Conservation (phyloP, 2,113 vertebrate species). For the Nothobranchius furzeri region DNA sequence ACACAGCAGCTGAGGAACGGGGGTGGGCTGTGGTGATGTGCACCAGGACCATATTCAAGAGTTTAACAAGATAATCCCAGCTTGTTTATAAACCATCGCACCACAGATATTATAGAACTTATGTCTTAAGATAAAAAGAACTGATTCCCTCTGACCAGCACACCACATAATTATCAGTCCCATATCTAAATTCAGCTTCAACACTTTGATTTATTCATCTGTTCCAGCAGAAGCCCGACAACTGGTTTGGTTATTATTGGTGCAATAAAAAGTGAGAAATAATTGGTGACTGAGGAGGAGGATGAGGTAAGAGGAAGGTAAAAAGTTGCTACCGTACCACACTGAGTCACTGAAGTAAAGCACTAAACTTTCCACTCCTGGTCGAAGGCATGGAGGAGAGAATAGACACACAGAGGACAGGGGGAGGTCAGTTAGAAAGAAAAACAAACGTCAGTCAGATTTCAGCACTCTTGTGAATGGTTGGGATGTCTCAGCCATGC, state of each 20-base stretch:
- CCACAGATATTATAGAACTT: no score
- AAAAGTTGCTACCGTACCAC: slow-evolving; percentile 60
- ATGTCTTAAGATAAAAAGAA: no score
- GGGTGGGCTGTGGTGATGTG: neutral
- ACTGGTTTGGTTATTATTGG: neutral
- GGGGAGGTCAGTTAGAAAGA: slow-evolving; percentile 19
- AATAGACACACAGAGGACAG: slow-evolving; percentile 30
- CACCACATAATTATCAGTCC: no score
- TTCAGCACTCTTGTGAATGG: neutral
- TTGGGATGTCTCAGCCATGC: neutral
- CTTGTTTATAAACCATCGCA: no score
- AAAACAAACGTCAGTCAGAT: slow-evolving; percentile 1
- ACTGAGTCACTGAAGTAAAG: slow-evolving; percentile 72
- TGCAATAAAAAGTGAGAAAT: no score
- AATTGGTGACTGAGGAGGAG: neutral
- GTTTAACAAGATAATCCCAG: slow-evolving; percentile 11
- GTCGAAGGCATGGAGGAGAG: slow-evolving; percentile 18
- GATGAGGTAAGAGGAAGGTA: neutral
- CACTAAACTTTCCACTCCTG: slow-evolving; percentile 73
- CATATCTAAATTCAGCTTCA: no score
- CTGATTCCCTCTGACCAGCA: no score
- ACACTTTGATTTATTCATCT: no score
- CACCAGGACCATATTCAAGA: slow-evolving; percentile 13
- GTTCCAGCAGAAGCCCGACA: neutral
- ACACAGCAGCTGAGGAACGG: neutral